These are phyloP conservation scores for Dysidea cf. avara DNA, from an alignment of 37 sponge, comb jelly and placozoan genomes.

Conservation along the genomic window DNA sequence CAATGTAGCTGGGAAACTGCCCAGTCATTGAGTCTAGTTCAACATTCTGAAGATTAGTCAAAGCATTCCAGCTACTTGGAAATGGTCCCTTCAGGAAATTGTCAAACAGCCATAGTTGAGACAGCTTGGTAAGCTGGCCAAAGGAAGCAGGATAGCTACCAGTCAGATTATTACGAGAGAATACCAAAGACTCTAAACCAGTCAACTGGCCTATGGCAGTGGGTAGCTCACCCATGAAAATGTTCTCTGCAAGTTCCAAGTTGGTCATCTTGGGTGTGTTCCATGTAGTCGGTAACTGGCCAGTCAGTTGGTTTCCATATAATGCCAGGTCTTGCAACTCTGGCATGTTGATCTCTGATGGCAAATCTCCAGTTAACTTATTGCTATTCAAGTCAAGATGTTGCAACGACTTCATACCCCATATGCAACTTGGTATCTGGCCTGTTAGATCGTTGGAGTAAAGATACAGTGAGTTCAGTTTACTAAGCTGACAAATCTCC, in stretches of 20 bases:
- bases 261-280: slow-evolving; percentile 51
- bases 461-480: slow-evolving; percentile 45
- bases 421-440: slow-evolving; percentile 37
- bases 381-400: slow-evolving; percentile 53
- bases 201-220: neutral
- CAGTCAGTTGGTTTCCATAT: slow-evolving; percentile 43
- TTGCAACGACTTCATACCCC: slow-evolving; percentile 43
- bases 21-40: slow-evolving; percentile 53
- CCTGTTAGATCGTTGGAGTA: slow-evolving; percentile 54
- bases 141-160: slow-evolving; percentile 55
- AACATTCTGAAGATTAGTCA: slow-evolving; percentile 33
- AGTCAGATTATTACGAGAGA: slow-evolving; percentile 58
- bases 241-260: slow-evolving; percentile 42
- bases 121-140: slow-evolving; percentile 29
- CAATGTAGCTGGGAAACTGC: slow-evolving; percentile 54
- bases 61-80: slow-evolving; percentile 37
- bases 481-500: slow-evolving; percentile 26
- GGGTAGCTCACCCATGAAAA: slow-evolving; percentile 48
- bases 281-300: slow-evolving; percentile 47
- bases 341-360: slow-evolving; percentile 30
- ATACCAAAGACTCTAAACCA: slow-evolving; percentile 19
- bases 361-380: slow-evolving; percentile 41
- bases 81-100: slow-evolving; percentile 51
- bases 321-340: slow-evolving; percentile 40
- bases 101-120: slow-evolving; percentile 62